A percentile compares a stretch with the other conserved stretches of the same genome.
phyloP scores from a whole-genome alignment of 1,140 invertebrate genomes.

The Leptopilina boulardi region DNA sequence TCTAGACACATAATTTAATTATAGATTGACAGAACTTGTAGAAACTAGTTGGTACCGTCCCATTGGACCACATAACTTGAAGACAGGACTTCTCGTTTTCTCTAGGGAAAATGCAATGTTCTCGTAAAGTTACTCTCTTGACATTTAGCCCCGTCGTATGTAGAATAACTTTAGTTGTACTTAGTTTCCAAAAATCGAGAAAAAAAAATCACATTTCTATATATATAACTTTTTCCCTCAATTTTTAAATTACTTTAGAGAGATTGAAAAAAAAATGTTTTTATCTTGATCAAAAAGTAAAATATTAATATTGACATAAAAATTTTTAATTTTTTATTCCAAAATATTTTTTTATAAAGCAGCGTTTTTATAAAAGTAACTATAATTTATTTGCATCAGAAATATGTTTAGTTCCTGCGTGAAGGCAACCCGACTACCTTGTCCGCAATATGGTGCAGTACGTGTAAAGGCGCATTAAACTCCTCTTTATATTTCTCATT shows the following conservation, averaged over 20 bases:
- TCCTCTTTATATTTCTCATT: background rate
- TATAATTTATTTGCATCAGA: background rate
- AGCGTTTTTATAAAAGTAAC: background rate
- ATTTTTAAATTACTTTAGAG: background rate
- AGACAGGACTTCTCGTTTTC: slow-evolving; percentile 53
- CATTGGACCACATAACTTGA: slow-evolving; percentile 51
- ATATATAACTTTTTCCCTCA: background rate
- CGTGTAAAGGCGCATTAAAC: background rate
- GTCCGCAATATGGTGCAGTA: background rate
- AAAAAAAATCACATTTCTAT: slow-evolving; percentile 27
- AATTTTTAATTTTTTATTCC: too few species aligned
- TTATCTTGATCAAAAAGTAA: too few species aligned
- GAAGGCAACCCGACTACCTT: background rate
- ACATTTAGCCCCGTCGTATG: slow-evolving; percentile 53
- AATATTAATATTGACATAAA: too few species aligned
- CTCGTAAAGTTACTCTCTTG: slow-evolving; percentile 49
- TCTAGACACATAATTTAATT: slow-evolving; percentile 52
- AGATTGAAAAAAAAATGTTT: background rate
- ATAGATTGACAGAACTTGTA: slow-evolving; percentile 56
- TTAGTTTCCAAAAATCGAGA: slow-evolving; percentile 49
- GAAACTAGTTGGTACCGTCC: slow-evolving; percentile 40
- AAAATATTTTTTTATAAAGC: background rate
- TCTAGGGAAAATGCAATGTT: slow-evolving; percentile 47
- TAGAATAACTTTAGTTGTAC: slow-evolving; percentile 55
- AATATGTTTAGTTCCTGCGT: background rate